Percentiles rank a stretch among this genome's conserved stretches.
Conservation (phyloP, 1,140 invertebrate genomes). For the Arctopsyche grandis region DNA sequence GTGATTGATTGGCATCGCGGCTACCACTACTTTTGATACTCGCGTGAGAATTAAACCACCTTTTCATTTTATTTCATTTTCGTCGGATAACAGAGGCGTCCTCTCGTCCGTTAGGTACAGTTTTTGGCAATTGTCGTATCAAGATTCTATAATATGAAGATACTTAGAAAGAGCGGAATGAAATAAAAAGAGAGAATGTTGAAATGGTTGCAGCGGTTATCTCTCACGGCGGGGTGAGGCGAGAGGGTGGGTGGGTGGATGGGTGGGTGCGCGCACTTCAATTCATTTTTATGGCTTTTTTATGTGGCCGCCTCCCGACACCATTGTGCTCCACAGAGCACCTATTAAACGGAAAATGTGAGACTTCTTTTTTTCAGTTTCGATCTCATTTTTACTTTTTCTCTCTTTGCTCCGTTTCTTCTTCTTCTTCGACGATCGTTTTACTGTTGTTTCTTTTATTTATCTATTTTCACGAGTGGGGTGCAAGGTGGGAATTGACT, state of each 20-base stretch:
- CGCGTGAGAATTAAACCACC: conserved; percentile 19
- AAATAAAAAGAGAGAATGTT: too few species aligned
- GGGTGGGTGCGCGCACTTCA: conserved; percentile 32
- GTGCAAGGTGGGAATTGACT: not conserved
- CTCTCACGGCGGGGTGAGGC: conserved; percentile 35
- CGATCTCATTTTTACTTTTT: not conserved
- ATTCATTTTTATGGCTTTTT: conserved; percentile 47
- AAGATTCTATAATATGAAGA: not conserved
- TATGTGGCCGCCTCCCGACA: conserved; percentile 40
- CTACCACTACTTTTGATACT: conserved; percentile 24
- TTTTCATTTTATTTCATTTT: too few species aligned
- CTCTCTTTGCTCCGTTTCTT: conserved; percentile 12
- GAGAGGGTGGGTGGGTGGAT: not conserved
- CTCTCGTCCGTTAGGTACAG: too few species aligned
- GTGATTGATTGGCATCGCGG: conserved; percentile 52
- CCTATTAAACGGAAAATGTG: conserved; percentile 40
- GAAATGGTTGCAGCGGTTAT: conserved; percentile 31
- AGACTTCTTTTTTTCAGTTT: conserved; percentile 18
- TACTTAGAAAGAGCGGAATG: too few species aligned
- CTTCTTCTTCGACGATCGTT: conserved; percentile 34
- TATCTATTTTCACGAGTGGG: conserved; percentile 23
- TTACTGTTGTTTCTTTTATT: conserved; percentile 38
- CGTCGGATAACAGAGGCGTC: too few species aligned
- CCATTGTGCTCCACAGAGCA: conserved; percentile 40
- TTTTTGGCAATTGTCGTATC: too few species aligned